These are phyloP conservation scores for Helicoverpa assulta DNA, from an alignment of 2,888 invertebrate species.

Conservation along the genomic window DNA sequence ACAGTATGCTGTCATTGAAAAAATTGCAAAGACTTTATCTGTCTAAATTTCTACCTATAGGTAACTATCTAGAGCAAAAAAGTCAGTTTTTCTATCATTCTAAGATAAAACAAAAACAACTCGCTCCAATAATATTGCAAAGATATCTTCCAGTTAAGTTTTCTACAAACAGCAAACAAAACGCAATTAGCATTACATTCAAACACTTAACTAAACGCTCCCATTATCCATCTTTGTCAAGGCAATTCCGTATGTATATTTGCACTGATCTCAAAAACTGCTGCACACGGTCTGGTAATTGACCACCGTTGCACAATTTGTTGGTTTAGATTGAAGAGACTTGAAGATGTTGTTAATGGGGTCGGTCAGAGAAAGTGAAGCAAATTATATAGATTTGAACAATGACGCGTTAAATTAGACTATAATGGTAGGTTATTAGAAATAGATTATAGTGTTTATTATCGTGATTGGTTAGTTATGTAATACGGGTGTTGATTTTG, in stretches of 20 bases:
- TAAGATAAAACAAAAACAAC: no score
- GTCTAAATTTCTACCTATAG: no score
- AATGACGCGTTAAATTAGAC: constrained; percentile 27
- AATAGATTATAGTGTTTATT: constrained; percentile 7
- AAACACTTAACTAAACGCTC: constrained; percentile 24
- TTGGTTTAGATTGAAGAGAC: constrained; percentile 47
- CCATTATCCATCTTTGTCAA: constrained; percentile 31
- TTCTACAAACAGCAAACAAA: constrained; percentile 13
- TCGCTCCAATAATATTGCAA: not conserved
- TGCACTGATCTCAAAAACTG: constrained; percentile 59
- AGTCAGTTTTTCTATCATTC: no score
- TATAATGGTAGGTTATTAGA: constrained; percentile 21
- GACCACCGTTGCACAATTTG: constrained; percentile 54
- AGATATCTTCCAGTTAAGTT: constrained; percentile 23
- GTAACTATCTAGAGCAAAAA: no score
- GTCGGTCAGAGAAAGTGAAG: constrained; percentile 39
- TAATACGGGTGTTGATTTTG: not conserved
- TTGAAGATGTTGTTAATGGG: constrained; percentile 35
- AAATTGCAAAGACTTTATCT: no score
- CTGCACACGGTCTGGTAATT: constrained; percentile 44
- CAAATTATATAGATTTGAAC: constrained; percentile 35
- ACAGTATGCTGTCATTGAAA: no score
- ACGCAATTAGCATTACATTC: constrained; percentile 30
- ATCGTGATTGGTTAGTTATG: constrained; percentile 13
- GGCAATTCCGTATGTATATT: constrained; percentile 55